Conservation (phyloP, 1,140 invertebrate genomes). For the Archivesica marissinica region DNA sequence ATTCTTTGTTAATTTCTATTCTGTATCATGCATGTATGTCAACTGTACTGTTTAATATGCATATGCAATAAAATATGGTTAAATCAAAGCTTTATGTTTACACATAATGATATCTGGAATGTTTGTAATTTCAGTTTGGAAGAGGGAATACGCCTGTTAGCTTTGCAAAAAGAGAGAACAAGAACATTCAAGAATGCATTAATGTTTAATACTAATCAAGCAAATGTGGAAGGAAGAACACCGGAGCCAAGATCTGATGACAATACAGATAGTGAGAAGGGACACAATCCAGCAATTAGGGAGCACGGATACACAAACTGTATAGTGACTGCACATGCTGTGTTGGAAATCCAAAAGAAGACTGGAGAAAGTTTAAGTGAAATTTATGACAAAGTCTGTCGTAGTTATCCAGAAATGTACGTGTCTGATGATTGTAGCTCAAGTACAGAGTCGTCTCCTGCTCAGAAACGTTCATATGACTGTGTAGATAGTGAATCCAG, state of each 20-base stretch:
- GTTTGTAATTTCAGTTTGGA: background rate
- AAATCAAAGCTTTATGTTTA: no score
- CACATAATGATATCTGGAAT: no score
- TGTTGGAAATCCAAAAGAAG: background rate
- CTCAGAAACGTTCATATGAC: conserved; percentile 16
- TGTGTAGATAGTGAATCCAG: conserved; percentile 10
- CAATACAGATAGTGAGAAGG: background rate
- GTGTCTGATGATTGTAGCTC: background rate
- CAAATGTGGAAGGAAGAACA: background rate
- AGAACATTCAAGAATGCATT: background rate
- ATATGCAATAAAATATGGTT: no score
- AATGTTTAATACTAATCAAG: background rate
- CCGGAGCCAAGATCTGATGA: background rate
- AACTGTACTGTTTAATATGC: no score
- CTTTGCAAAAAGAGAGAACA: conserved; percentile 12
- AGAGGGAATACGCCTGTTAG: conserved; percentile 29
- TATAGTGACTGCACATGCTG: background rate
- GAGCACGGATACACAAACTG: no score
- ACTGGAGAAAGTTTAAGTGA: background rate
- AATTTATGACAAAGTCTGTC: conserved; percentile 3
- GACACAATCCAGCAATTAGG: no score
- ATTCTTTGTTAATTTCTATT: no score
- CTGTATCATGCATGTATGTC: no score
- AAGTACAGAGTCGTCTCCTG: no score
- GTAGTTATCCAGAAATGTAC: conserved; percentile 8